These are phyloP conservation scores for Caenorhabditis sp. DNA, from an alignment of 2,888 invertebrate species.

Conservation along the genomic window DNA sequence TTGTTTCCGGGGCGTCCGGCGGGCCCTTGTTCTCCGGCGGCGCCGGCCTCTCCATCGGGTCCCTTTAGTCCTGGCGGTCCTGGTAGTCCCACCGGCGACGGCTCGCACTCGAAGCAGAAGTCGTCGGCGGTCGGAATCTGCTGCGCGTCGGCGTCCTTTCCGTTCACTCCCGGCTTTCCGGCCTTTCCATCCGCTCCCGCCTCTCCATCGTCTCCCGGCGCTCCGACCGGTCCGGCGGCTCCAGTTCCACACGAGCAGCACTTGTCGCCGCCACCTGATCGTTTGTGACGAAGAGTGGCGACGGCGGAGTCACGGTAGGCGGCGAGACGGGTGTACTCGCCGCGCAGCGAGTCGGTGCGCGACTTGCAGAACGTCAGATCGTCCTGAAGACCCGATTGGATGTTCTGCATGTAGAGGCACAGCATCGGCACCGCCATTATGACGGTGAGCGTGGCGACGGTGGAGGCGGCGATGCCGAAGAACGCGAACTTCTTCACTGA, in stretches of 20 bases:
- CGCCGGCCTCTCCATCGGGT: conserved; percentile 56
- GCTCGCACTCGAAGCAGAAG: conserved; percentile 66
- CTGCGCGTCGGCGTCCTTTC: conserved; percentile 49
- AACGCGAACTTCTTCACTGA: conserved; percentile 73
- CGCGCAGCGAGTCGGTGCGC: conserved; percentile 71
- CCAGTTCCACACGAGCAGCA: conserved; percentile 71
- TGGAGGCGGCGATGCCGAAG: conserved; percentile 70
- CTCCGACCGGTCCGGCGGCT: conserved; percentile 61
- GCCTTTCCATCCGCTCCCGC: conserved; percentile 56
- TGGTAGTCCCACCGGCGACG: conserved; percentile 57
- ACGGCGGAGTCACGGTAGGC: conserved; percentile 54
- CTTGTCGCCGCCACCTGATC: conserved; percentile 32
- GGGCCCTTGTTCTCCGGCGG: conserved; percentile 61
- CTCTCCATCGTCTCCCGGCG: conserved; percentile 59
- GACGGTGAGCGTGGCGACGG: conserved; percentile 75
- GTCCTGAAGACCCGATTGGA: conserved; percentile 75
- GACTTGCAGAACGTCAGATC: conserved; percentile 77
- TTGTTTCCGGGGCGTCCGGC: conserved; percentile 58
- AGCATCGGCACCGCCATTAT: conserved; percentile 77
- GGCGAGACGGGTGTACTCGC: conserved; percentile 68
- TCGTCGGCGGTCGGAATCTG: conserved; percentile 57
- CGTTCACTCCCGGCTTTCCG: conserved; percentile 60
- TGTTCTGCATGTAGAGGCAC: conserved; percentile 77
- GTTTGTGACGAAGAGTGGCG: conserved; percentile 44
- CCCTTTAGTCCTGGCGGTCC: conserved; percentile 60